phyloP scores from a whole-genome alignment of 2,888 invertebrate species.

The Lithophane semibrunnea region DNA sequence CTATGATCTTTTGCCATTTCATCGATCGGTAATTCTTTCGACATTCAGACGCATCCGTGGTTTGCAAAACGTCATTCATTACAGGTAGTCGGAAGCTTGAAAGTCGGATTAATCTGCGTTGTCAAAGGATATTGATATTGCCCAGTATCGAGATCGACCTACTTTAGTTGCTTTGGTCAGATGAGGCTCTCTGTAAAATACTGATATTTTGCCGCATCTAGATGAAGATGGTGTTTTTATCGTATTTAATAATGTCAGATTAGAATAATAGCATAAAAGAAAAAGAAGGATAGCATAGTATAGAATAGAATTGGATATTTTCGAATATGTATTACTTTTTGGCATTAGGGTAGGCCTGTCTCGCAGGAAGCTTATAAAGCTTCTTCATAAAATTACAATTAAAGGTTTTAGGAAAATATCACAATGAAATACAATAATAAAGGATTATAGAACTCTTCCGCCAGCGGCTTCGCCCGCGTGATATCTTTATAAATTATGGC shows the following conservation, averaged over 20 bases:
- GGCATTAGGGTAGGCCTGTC: neutral
- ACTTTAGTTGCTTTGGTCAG: neutral
- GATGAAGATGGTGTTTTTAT: neutral
- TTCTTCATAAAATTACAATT: neutral
- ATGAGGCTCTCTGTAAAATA: constrained; percentile 1
- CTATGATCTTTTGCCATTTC: neutral
- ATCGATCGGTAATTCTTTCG: neutral
- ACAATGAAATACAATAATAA: neutral
- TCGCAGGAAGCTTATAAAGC: neutral
- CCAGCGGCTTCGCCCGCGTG: no score
- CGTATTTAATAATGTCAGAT: neutral
- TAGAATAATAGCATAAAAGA: no score
- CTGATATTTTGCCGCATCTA: neutral
- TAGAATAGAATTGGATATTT: no score
- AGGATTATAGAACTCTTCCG: neutral
- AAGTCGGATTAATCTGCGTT: constrained; percentile 4
- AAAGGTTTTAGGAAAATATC: neutral
- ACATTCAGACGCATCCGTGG: neutral
- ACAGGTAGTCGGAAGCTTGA: neutral
- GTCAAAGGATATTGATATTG: constrained; percentile 12
- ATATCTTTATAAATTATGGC: no score
- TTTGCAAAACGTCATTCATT: neutral
- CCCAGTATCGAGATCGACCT: neutral
- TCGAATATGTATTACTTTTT: neutral
- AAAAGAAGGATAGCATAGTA: no score